Evolutionary conservation across 2,113 vertebrate genomes (phyloP).

Genomic region (Gobius niger): DNA sequence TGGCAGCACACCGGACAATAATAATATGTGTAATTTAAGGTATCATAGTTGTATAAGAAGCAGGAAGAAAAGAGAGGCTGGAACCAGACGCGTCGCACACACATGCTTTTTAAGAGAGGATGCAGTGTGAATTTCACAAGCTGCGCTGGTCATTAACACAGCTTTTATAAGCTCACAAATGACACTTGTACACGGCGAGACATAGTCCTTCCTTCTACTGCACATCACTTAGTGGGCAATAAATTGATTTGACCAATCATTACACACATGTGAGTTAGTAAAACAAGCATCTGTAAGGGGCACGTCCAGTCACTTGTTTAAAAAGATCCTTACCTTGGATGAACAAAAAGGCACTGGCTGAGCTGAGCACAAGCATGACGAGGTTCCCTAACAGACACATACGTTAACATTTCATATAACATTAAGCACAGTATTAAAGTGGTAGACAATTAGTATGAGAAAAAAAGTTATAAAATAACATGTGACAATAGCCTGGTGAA

Average conservation of each 20-base stretch:
- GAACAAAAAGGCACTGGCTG: neutral
- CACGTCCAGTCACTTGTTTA: neutral
- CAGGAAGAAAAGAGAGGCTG: slow-evolving; percentile 35
- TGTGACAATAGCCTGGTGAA: too few relatives aligned
- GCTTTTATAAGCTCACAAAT: slow-evolving; percentile 46
- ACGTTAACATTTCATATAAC: too few relatives aligned
- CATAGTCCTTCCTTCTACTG: neutral
- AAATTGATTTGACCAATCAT: neutral
- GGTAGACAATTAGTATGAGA: too few relatives aligned
- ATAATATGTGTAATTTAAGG: slow-evolving; percentile 59
- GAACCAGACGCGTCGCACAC: slow-evolving; percentile 18
- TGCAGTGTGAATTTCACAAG: slow-evolving; percentile 54
- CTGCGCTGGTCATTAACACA: slow-evolving; percentile 49
- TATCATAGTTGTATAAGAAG: slow-evolving; percentile 39
- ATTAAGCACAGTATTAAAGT: too few relatives aligned
- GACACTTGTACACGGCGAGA: neutral
- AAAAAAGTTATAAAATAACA: too few relatives aligned
- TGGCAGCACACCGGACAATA: slow-evolving; percentile 46
- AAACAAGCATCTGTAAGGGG: neutral
- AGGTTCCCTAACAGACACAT: too few relatives aligned
- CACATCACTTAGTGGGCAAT: neutral
- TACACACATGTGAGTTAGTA: neutral
- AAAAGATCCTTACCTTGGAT: neutral
- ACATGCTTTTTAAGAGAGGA: slow-evolving; percentile 13
- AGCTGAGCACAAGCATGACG: neutral